Percentiles rank a stretch among this genome's conserved stretches.
Conservation (phyloP, 1,140 invertebrate genomes). For the Zophobas atratus region DNA sequence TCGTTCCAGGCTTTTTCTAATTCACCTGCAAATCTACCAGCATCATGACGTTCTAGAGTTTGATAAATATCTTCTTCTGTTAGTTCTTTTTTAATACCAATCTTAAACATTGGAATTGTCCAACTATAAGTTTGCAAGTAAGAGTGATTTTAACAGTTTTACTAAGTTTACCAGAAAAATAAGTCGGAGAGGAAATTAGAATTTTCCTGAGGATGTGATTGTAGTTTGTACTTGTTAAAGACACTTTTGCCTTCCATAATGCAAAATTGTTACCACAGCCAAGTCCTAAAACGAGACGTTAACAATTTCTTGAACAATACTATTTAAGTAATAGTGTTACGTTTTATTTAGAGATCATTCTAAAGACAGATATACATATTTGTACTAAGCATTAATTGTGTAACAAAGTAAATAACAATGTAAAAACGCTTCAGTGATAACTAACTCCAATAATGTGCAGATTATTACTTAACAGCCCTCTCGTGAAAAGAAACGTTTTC, state of each 20-base stretch:
- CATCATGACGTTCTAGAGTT: not conserved
- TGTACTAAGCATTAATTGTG: too few species aligned
- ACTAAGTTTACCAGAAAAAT: constrained; percentile 42
- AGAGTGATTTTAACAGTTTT: not conserved
- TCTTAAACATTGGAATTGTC: constrained; percentile 60
- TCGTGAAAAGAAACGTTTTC: too few species aligned
- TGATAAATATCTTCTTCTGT: constrained; percentile 44
- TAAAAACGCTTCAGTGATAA: too few species aligned
- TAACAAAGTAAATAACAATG: too few species aligned
- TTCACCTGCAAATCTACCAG: constrained; percentile 68
- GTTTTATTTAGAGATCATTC: too few species aligned
- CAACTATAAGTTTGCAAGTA: constrained; percentile 56
- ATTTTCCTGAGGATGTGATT: constrained; percentile 44
- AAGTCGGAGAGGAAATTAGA: constrained; percentile 50
- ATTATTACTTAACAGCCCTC: too few species aligned
- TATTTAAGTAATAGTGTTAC: too few species aligned
- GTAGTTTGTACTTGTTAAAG: not conserved
- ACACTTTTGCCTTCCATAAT: constrained; percentile 66
- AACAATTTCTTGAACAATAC: too few species aligned
- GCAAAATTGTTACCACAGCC: too few species aligned
- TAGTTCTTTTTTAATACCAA: constrained; percentile 36
- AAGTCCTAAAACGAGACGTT: too few species aligned
- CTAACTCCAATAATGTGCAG: too few species aligned
- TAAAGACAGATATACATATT: too few species aligned
- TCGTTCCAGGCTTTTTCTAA: constrained; percentile 66